Conservation (phyloP, 2,797 vertebrate genomes). For the Zenarchopterus dispar region DNA sequence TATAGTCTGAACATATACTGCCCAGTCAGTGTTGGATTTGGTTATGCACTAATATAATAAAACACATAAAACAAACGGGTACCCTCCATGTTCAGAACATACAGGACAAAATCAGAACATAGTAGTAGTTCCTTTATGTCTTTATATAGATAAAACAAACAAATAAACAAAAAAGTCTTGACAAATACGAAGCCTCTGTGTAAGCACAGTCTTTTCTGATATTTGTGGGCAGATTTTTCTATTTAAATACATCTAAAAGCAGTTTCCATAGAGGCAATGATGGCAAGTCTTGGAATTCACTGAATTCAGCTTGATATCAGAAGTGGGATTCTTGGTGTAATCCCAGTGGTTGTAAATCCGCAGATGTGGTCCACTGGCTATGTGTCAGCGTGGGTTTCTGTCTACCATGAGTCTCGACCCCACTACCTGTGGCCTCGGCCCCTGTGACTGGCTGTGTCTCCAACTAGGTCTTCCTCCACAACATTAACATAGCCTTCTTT, state of each 20-base stretch:
- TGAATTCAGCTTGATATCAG: conserved; percentile 88
- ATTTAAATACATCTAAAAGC: conserved; percentile 65
- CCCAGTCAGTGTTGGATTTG: conserved; percentile 53
- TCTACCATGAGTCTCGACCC: conserved; percentile 57
- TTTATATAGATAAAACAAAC: conserved; percentile 48
- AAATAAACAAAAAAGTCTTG: conserved; percentile 61
- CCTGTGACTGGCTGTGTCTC: conserved; percentile 76
- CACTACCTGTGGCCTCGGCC: conserved; percentile 89
- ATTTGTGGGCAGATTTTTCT: conserved; percentile 40
- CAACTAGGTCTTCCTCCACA: conserved; percentile 88
- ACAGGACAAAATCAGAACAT: conserved; percentile 48
- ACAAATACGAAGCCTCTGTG: conserved; percentile 61
- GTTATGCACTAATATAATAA: conserved; percentile 59
- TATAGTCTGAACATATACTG: conserved; percentile 46
- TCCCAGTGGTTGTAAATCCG: conserved; percentile 49
- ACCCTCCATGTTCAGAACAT: conserved; percentile 32
- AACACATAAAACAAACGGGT: conserved; percentile 54
- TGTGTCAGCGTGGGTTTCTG: conserved; percentile 15
- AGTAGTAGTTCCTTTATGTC: conserved; percentile 52
- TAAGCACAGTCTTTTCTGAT: conserved; percentile 53
- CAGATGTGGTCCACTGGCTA: conserved; percentile 37
- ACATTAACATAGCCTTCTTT: conserved; percentile 87
- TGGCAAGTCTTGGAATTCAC: conserved; percentile 90
- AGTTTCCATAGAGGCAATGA: conserved; percentile 73
- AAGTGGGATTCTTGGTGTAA: conserved; percentile 40